Percentiles rank a stretch among this genome's conserved stretches.
Conservation (phyloP, 1,140 invertebrate genomes). For the Zaprionus inermis region DNA sequence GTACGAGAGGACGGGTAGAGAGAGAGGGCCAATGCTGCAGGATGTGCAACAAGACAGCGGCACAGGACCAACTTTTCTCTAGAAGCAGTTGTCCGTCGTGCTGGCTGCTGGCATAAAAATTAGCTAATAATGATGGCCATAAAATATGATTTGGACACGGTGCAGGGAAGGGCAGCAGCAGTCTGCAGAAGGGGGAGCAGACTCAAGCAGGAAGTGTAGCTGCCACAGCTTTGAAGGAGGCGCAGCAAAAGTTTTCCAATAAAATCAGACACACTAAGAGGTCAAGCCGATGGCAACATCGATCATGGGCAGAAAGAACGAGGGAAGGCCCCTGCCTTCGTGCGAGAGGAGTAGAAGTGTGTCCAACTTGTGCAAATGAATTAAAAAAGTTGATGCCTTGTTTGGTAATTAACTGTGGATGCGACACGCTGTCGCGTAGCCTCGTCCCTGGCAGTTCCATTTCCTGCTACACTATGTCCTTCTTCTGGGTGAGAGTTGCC, state of each 20-base stretch:
- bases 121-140: conserved; percentile 82
- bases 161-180: neutral
- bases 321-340: too few relatives aligned
- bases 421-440: neutral
- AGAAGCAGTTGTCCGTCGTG: conserved; percentile 13
- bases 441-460: neutral
- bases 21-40: conserved; percentile 7
- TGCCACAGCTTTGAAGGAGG: neutral
- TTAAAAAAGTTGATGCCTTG: conserved; percentile 69
- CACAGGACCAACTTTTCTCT: conserved; percentile 66
- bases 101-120: conserved; percentile 64
- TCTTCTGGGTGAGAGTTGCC: neutral
- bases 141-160: conserved; percentile 72
- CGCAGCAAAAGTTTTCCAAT: conserved; percentile 76
- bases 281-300: conserved; percentile 71
- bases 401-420: conserved; percentile 66
- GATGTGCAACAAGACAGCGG: conserved; percentile 69
- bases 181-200: neutral
- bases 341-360: too few relatives aligned
- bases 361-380: conserved; percentile 68
- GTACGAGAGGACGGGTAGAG: too few relatives aligned
- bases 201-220: neutral
- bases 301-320: conserved; percentile 52
- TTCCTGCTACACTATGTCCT: neutral
- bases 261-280: conserved; percentile 74